A percentile compares a stretch with the other conserved stretches of the same genome.
Evolutionary conservation across 53 echinoderm and acorn worm species (phyloP).

Genomic region (Mesocentrotus franciscanus): DNA sequence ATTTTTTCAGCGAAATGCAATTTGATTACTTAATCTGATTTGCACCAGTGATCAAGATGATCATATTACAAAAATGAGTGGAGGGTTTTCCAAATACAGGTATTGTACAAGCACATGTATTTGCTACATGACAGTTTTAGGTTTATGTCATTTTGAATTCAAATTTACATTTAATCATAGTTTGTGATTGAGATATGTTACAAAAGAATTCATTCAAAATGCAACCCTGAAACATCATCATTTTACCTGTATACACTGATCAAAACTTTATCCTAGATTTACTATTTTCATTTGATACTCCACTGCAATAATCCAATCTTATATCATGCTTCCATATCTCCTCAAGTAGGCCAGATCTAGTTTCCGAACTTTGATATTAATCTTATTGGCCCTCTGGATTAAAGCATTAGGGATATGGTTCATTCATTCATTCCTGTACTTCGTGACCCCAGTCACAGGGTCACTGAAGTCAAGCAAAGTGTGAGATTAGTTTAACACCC

Average conservation of each 20-base stretch:
- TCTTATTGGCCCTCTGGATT: constrained; percentile 42
- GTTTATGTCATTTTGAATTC: too few relatives aligned
- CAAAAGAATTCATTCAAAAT: not conserved
- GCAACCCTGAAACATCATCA: not conserved
- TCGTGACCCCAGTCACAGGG: not conserved
- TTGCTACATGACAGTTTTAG: too few relatives aligned
- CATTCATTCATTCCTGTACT: not conserved
- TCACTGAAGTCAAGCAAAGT: not conserved
- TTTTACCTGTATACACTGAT: not conserved
- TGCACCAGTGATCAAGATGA: not conserved
- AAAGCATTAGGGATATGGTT: not conserved
- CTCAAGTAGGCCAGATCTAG: constrained; percentile 19
- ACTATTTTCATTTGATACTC: not conserved
- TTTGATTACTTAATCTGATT: not conserved
- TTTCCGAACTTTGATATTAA: constrained; percentile 45
- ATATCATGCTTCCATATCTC: not conserved
- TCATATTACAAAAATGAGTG: not conserved
- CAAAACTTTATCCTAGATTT: not conserved
- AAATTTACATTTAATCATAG: too few relatives aligned
- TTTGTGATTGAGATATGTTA: not conserved
- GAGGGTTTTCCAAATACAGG: not conserved
- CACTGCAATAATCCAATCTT: not conserved
- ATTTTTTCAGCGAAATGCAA: not conserved
- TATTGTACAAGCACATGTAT: too few relatives aligned
- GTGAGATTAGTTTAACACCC: not conserved